Evolutionary conservation across 2,797 vertebrate genomes (phyloP).

Genomic region (Eptatretus atami): DNA sequence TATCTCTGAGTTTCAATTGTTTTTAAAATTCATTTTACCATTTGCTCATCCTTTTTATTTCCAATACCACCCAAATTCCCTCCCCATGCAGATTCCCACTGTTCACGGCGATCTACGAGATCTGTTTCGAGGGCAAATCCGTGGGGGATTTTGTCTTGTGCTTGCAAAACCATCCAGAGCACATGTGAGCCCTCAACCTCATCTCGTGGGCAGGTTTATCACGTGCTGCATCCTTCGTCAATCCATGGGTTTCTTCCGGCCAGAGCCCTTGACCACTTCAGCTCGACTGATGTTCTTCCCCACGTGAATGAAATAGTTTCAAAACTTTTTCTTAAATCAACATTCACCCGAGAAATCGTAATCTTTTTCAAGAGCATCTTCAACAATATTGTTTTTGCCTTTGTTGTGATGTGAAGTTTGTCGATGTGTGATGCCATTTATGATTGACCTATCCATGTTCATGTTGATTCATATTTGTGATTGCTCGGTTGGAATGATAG

Average conservation of each 20-base stretch:
- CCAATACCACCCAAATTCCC: no score
- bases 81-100: constrained; percentile 39
- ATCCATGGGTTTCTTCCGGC: neutral
- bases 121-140: constrained; percentile 46
- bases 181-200: constrained; percentile 19
- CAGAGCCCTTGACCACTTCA: neutral
- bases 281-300: no score
- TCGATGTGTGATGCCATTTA: no score
- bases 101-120: constrained; percentile 50
- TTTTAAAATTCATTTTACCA: no score
- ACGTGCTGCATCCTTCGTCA: neutral
- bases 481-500: no score
- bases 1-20: no score
- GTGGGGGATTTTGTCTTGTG: constrained; percentile 48
- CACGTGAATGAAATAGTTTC: neutral
- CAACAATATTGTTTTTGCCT: neutral
- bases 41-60: no score
- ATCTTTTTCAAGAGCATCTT: neutral
- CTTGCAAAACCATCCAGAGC: constrained; percentile 71
- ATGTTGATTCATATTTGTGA: no score
- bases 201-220: neutral
- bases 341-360: no score
- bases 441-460: no score
- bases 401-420: no score
- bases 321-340: no score